Evolutionary conservation across 1,140 invertebrate genomes (phyloP).

Genomic region (Phymorhynchus buccinoides): DNA sequence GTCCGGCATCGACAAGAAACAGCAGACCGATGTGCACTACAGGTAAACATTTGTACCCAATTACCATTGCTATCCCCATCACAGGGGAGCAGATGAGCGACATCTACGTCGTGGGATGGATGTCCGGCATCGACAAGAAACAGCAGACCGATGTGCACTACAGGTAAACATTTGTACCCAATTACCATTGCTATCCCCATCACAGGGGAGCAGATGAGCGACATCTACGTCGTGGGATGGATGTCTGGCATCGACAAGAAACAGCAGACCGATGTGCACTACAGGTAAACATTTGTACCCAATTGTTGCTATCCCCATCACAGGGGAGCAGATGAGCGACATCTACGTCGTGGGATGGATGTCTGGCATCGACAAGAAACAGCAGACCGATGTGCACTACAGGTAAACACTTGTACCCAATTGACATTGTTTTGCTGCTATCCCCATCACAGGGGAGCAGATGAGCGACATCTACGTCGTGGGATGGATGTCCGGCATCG

Average conservation of each 20-base stretch:
- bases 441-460: conserved; percentile 74
- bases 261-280: conserved; percentile 76
- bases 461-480: conserved; percentile 77
- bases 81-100: conserved; percentile 76
- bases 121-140: conserved; percentile 73
- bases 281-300: no score
- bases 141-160: conserved; percentile 77
- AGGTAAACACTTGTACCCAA: no score
- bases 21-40: conserved; percentile 76
- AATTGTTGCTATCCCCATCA: no score
- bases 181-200: no score
- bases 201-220: conserved; percentile 75
- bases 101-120: conserved; percentile 76
- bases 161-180: no score
- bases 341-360: conserved; percentile 76
- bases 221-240: conserved; percentile 76
- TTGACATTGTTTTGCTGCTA: no score
- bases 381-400: conserved; percentile 77
- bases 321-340: conserved; percentile 76
- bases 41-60: no score
- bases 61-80: no score
- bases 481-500: conserved; percentile 74
- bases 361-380: conserved; percentile 73
- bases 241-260: conserved; percentile 74
- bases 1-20: conserved; percentile 73